phyloP scores from a whole-genome alignment of 2,888 invertebrate species.

The Leucophenga maculata region DNA sequence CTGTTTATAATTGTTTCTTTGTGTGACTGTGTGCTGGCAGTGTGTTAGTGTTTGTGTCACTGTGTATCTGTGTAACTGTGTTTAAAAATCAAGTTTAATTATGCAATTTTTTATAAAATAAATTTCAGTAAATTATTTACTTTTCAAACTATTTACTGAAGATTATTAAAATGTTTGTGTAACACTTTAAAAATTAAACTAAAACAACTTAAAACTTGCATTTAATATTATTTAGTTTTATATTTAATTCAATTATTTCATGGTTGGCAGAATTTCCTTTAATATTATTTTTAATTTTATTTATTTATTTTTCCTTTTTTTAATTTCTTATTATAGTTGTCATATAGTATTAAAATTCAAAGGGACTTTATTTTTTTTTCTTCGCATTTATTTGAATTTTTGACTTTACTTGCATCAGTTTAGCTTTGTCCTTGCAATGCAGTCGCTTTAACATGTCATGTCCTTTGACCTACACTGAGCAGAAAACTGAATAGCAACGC shows the following conservation, averaged over 20 bases:
- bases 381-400: slow-evolving; percentile 29
- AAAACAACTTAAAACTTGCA: slow-evolving; percentile 47
- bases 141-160: too few species aligned
- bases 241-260: slow-evolving; percentile 9
- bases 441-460: slow-evolving; percentile 64
- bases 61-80: slow-evolving; percentile 8
- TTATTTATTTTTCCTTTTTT: slow-evolving; percentile 34
- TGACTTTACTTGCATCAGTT: slow-evolving; percentile 45
- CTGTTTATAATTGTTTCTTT: not conserved
- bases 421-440: slow-evolving; percentile 26
- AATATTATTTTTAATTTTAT: slow-evolving; percentile 30
- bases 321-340: not conserved
- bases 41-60: not conserved
- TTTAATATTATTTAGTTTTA: slow-evolving; percentile 33
- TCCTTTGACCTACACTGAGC: slow-evolving; percentile 56
- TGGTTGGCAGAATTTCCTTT: slow-evolving; percentile 19
- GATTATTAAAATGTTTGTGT: too few species aligned
- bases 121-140: too few species aligned
- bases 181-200: too few species aligned
- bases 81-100: not conserved
- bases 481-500: slow-evolving; percentile 61
- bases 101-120: too few species aligned
- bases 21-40: not conserved
- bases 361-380: slow-evolving; percentile 30
- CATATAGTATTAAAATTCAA: slow-evolving; percentile 15